Base-by-base conservation (phyloP, 2,888 invertebrate genomes). In the Macaria liturata region DNA sequence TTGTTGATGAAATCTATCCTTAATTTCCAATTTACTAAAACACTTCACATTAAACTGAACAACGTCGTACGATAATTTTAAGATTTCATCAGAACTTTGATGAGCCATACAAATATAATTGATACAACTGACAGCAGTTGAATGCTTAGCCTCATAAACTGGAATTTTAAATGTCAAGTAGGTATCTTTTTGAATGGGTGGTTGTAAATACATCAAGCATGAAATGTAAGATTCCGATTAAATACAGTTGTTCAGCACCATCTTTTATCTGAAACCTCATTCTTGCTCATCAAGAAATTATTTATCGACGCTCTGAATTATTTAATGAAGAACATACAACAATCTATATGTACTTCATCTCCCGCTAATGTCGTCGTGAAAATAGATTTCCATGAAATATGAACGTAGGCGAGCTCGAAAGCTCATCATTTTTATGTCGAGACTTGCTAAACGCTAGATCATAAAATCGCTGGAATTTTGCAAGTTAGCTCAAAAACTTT, bases 401-500 rank as follows among this genome's bases (percentile, higher is more conserved):
- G 49, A 54, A 47, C 46, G 32, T 49, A 52, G 46, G 51, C 37
- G 32, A 60, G 49, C 59, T 56, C 32, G 20, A 60, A 56, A 49
- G 51, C 42, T 52, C 55, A 55, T 60, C 59, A 54, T 52, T 60
- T 59, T 55, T 56, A 60, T 55, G 59, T 55, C 32, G 40, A 46
- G 47, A 40, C 54, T 62, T 56, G 58, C 63, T 67, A 67, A 65
- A 57, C 62, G 62, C 49, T 58, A 57, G 57, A 58, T 62, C 59
- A 64, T 66, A 68, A 64, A 68, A 64, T 65, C 64, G 61, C 57
- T 52, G 62, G 62, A 65, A 68, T 68, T 62, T 64, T 59, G 64
- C 67, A 65, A 65, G 62, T 67, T 62, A 67, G 64, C 65, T 67
- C 56, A 64, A 65, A 66, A 65, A 67, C 64, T 67, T 61, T 67